These are phyloP conservation scores for Scelioninae gen. 2 DNA, from an alignment of 2,888 invertebrate species.

Conservation along the genomic window DNA sequence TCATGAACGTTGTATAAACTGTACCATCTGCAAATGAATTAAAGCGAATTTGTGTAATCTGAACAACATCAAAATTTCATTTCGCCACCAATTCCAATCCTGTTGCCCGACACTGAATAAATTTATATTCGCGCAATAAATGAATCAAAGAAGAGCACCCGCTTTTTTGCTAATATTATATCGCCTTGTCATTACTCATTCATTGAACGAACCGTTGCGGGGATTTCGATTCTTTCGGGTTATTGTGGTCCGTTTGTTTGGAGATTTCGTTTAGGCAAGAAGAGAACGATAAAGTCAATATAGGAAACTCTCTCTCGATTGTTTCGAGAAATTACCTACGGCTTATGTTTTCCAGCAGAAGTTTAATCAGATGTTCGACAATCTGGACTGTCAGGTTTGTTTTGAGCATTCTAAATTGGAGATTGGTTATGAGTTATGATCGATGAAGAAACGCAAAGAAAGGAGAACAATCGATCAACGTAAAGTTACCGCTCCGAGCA, in stretches of 20 bases:
- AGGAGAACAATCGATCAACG: too few relatives aligned
- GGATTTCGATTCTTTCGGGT: constrained; percentile 5
- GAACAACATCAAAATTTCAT: constrained; percentile 13
- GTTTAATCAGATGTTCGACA: constrained; percentile 44
- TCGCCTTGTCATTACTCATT: constrained; percentile 36
- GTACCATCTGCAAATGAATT: constrained; percentile 20
- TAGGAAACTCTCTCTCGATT: constrained; percentile 6
- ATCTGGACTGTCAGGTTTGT: constrained; percentile 29
- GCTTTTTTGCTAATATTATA: constrained; percentile 10
- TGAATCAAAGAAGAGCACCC: constrained; percentile 27
- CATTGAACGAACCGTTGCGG: neutral
- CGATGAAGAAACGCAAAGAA: constrained; percentile 14
- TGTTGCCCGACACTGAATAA: constrained; percentile 55
- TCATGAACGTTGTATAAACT: constrained; percentile 5
- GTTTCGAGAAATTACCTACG: constrained; percentile 34
- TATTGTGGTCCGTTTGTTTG: constrained; percentile 34
- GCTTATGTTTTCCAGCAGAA: constrained; percentile 9
- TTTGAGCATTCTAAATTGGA: constrained; percentile 18
- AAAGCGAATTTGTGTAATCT: constrained; percentile 24
- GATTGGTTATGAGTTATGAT: constrained; percentile 18
- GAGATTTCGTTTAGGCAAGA: constrained; percentile 26
- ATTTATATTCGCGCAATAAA: constrained; percentile 55
- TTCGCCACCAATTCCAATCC: too few relatives aligned
- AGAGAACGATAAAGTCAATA: constrained; percentile 37
- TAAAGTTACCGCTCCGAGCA: too few relatives aligned